Evolutionary conservation across 2,888 invertebrate genomes (phyloP).

Genomic region (Sarcophaga carnaria): DNA sequence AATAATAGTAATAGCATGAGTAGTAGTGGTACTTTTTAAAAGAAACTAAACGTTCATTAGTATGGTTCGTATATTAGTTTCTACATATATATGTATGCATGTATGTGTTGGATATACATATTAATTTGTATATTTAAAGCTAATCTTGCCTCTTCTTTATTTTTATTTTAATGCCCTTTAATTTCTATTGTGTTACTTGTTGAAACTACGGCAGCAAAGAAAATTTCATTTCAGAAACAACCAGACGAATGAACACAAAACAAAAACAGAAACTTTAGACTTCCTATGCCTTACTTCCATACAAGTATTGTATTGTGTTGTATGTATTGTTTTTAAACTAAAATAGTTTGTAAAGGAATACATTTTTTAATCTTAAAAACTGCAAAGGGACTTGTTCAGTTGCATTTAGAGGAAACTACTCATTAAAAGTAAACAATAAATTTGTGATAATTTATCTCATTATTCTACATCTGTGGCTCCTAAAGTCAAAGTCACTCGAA

Average conservation of each 20-base stretch:
- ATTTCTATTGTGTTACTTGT: conserved; percentile 63
- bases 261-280: conserved; percentile 48
- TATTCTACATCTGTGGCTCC: too few species aligned
- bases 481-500: too few species aligned
- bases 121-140: conserved; percentile 27
- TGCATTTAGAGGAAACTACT: too few species aligned
- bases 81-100: neutral
- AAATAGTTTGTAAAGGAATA: conserved; percentile 17
- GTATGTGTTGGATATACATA: neutral
- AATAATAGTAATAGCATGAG: too few species aligned
- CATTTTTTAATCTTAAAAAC: neutral
- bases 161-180: conserved; percentile 58
- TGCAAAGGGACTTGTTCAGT: too few species aligned
- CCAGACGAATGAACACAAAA: conserved; percentile 39
- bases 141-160: conserved; percentile 55
- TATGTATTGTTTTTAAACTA: neutral
- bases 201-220: conserved; percentile 27
- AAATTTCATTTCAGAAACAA: conserved; percentile 33
- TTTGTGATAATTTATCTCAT: too few species aligned
- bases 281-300: conserved; percentile 54
- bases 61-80: conserved; percentile 3
- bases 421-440: too few species aligned
- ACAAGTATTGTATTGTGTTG: neutral
- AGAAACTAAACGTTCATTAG: conserved; percentile 6
- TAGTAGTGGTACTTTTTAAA: neutral